These are phyloP conservation scores for Hydropotes inermis DNA, from an alignment of 2,113 vertebrate species.

Conservation along the genomic window DNA sequence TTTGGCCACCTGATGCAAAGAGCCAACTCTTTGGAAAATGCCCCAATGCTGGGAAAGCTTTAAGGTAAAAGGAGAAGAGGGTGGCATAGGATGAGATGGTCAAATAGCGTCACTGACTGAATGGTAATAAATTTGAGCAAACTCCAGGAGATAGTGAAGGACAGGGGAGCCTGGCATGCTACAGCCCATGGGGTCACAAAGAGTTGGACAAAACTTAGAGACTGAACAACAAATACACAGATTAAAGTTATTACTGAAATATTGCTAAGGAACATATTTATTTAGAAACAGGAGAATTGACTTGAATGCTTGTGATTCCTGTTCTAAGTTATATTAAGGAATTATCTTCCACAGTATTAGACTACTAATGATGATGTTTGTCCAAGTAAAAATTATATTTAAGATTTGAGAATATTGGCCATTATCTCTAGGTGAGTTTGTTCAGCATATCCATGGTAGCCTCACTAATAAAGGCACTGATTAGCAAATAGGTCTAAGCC, in stretches of 20 bases:
- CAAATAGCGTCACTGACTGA: not conserved
- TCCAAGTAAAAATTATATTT: not conserved
- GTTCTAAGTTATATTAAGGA: not conserved
- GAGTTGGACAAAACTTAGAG: not conserved
- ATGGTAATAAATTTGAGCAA: not conserved
- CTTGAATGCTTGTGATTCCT: not conserved
- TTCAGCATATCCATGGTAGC: not conserved
- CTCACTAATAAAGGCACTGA: not conserved
- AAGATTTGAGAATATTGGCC: not conserved
- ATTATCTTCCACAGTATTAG: not conserved
- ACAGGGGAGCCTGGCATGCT: not conserved
- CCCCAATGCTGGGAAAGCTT: not conserved
- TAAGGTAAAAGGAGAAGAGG: not conserved
- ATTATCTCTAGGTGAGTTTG: not conserved
- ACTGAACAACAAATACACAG: not conserved
- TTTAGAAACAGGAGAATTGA: not conserved
- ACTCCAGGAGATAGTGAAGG: not conserved
- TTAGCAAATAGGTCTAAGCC: not conserved
- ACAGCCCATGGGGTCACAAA: not conserved
- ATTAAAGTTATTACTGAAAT: not conserved
- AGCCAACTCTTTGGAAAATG: not conserved
- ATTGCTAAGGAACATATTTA: not conserved
- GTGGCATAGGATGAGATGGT: not conserved
- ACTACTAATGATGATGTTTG: not conserved
- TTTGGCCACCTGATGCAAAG: not conserved